Evolutionary conservation across 2,113 vertebrate species (phyloP).

Genomic region (Tragelaphus scriptus): DNA sequence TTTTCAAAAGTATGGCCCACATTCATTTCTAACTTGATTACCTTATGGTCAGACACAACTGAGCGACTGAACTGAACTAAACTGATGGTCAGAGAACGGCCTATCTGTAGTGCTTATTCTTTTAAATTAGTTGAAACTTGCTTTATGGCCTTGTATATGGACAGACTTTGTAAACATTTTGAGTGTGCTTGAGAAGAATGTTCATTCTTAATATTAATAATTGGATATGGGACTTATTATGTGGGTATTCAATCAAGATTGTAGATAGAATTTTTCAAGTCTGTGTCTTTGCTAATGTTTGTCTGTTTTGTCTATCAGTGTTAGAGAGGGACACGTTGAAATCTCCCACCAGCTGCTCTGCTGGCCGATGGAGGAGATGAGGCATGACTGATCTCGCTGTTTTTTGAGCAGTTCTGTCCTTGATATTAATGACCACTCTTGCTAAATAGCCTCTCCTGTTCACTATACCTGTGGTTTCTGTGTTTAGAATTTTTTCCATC

Average conservation of each 20-base stretch:
- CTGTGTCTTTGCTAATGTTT: background rate
- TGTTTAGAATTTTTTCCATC: background rate
- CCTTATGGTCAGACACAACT: background rate
- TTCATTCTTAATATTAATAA: background rate
- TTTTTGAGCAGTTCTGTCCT: background rate
- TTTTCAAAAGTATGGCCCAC: background rate
- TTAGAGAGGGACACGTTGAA: background rate
- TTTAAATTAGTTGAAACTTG: background rate
- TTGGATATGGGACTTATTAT: background rate
- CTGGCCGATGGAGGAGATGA: background rate
- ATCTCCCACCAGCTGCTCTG: background rate
- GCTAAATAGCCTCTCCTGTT: background rate
- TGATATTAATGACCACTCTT: background rate
- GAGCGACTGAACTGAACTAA: background rate
- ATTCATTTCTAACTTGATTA: background rate
- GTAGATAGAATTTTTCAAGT: background rate
- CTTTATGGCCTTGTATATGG: background rate
- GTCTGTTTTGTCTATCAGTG: background rate
- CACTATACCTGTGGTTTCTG: background rate
- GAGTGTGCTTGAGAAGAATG: background rate
- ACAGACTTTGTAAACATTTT: background rate
- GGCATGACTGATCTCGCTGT: background rate
- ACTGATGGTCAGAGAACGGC: background rate
- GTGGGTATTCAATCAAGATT: background rate
- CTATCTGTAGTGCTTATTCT: background rate